phyloP scores from a whole-genome alignment of 2,113 vertebrate species.

The Boleophthalmus pectinirostris region DNA sequence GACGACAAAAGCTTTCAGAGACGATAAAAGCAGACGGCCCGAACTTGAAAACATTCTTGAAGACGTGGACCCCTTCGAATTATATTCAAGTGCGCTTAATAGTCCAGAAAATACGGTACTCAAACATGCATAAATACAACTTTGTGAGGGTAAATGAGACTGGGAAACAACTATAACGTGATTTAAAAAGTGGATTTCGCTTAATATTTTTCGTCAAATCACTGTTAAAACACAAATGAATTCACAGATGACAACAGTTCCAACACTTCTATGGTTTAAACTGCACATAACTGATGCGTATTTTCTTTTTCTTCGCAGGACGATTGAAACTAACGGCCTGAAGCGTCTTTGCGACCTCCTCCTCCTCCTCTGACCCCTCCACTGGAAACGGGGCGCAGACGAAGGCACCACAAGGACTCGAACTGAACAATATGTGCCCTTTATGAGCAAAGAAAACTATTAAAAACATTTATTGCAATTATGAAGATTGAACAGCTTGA shows the following conservation, averaged over 20 bases:
- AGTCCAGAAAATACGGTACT: too few species aligned
- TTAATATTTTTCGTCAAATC: too few species aligned
- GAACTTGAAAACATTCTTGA: too few species aligned
- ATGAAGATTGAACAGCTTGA: not conserved
- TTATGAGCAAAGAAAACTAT: not conserved
- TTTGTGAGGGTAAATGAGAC: too few species aligned
- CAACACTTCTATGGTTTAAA: not conserved
- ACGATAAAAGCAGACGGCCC: too few species aligned
- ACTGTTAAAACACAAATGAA: not conserved
- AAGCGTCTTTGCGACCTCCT: constrained; percentile 1
- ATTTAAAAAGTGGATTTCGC: too few species aligned
- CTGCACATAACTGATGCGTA: too few species aligned
- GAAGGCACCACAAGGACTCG: not conserved
- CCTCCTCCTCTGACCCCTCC: not conserved
- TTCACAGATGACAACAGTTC: constrained; percentile 4
- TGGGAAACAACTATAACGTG: too few species aligned
- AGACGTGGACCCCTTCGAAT: too few species aligned
- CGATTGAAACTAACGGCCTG: constrained; percentile 75
- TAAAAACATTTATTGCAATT: not conserved
- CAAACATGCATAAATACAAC: too few species aligned
- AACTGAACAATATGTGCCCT: constrained; percentile 3
- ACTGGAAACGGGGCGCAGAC: not conserved
- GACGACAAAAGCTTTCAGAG: too few species aligned
- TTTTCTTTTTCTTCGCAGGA: constrained; percentile 57
- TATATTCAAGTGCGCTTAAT: too few species aligned